Conservation (phyloP, 2,113 vertebrate species). For the Sminthopsis crassicaudata region DNA sequence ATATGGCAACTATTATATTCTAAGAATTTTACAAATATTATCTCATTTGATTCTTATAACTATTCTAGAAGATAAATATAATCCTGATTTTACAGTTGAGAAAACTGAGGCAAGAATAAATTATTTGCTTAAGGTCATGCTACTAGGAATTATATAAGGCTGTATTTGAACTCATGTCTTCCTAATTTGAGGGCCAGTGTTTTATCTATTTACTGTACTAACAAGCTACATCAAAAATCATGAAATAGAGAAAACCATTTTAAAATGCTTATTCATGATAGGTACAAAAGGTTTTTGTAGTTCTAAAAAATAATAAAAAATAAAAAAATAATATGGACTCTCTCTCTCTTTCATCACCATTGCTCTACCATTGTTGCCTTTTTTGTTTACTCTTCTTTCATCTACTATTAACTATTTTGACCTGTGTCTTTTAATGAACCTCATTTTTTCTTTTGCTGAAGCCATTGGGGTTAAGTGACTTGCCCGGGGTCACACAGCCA, state of each 20-base stretch:
- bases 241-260: neutral
- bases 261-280: neutral
- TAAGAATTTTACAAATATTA: neutral
- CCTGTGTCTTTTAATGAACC: neutral
- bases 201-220: neutral
- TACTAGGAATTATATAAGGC: neutral
- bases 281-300: neutral
- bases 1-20: neutral
- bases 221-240: neutral
- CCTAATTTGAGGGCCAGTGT: neutral
- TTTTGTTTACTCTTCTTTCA: neutral
- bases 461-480: too few relatives aligned
- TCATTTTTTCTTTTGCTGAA: too few relatives aligned
- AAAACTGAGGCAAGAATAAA: neutral
- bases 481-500: too few relatives aligned
- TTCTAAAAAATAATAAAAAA: neutral
- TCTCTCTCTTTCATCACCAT: neutral
- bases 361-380: neutral
- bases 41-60: neutral
- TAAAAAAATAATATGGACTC: neutral
- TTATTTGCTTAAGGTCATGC: neutral
- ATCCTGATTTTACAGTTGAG: neutral
- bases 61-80: neutral
- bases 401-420: neutral
- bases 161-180: neutral